Base-by-base conservation (phyloP, 1,140 invertebrate genomes). In the Bicyclus anynana region DNA sequence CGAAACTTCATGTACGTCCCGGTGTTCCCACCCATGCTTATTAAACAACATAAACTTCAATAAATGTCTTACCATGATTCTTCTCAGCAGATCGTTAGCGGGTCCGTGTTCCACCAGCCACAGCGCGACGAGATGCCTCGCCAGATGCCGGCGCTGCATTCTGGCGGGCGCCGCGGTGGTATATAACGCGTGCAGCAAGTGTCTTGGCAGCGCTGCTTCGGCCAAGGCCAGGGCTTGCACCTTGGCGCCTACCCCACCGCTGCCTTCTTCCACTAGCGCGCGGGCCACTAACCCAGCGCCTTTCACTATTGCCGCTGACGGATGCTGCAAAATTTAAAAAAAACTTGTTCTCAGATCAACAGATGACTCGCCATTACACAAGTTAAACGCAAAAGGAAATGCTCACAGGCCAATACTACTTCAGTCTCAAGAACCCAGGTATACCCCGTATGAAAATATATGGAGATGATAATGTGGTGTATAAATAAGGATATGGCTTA, bases 161-260 rank as follows among this genome's bases (percentile, higher is more conserved):
- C 80, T 47, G 12, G 82, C 62, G 10, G 78, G 73, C 33, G 79
- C 74, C 79, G 97, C 98, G 50, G 99, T 92, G 37, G 98, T 96
- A 83, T 97, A 99, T 54, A 99, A 91, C 42, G 98, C 96, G 40
- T 96, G 94, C 47, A 98, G 90, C 51, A 99, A 90, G 90, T 99
- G 99, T 6, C 96, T 92, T 7, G 97, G 96, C 57, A 99, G 88
- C 0, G 98, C 98, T n/a, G 98, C 98, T 90, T 99, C 98, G 6
- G 97, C 97, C 42, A 99, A 87, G 5, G 98, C 97, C 53, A 99
- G 89, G 47, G 97, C 94, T 90, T 99, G 98, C 97, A 99, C 99
- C 72, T 94, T 93, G 20, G 94, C 92, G 10, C 97, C 97, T 38
- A 98, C 94, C 71, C 96, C 95, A 29, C 93, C 91, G 50, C 96